Evolutionary conservation across 2,797 vertebrate genomes (phyloP).

Genomic region (Halcyon smyrnensis): DNA sequence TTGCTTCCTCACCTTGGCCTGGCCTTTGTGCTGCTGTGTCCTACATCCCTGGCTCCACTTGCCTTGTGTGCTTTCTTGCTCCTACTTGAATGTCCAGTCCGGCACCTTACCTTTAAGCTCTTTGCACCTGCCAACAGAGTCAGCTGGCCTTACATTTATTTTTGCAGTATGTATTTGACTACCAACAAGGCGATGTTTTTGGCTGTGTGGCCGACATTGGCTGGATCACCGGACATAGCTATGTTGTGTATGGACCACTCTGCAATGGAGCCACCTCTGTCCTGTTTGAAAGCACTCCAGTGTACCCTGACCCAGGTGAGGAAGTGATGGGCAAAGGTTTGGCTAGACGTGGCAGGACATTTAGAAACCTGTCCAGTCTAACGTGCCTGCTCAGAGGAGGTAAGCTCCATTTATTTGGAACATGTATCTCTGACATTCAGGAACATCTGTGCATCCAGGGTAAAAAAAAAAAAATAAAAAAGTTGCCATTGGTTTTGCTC

Average conservation of each 20-base stretch:
- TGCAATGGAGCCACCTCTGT: constrained; percentile 93
- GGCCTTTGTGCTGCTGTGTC: not conserved
- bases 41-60: not conserved
- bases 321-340: not conserved
- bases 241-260: constrained; percentile 93
- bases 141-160: constrained; percentile 28
- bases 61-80: not conserved
- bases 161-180: constrained; percentile 91
- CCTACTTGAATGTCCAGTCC: not conserved
- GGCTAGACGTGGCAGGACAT: not conserved
- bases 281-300: constrained; percentile 95
- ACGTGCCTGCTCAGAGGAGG: not conserved
- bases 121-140: not conserved
- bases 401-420: not conserved
- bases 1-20: not conserved
- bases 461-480: too few relatives aligned
- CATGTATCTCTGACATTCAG: fast-evolving
- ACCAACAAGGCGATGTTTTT: constrained; percentile 90
- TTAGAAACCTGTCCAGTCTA: not conserved
- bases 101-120: not conserved
- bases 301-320: constrained; percentile 94
- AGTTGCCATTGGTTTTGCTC: not conserved
- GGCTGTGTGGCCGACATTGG: constrained; percentile 95
- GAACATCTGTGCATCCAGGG: not conserved
- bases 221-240: constrained; percentile 98